Evolutionary conservation across 35 echinoderm and acorn worm species (phyloP).

Genomic region (Lytechinus pictus): DNA sequence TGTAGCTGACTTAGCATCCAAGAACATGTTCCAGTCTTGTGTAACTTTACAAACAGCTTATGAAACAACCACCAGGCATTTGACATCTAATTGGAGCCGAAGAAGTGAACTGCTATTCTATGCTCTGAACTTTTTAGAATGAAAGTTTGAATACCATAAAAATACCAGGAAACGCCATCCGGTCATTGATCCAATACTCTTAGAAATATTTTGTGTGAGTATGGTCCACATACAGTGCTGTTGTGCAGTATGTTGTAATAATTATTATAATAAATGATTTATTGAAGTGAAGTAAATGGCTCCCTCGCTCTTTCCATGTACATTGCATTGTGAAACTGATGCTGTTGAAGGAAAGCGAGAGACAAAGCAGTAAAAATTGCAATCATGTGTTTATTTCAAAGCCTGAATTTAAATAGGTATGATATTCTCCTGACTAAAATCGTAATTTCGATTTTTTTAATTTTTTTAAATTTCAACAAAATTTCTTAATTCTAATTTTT

Average conservation of each 20-base stretch:
- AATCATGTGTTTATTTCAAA: no score
- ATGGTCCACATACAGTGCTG: background rate
- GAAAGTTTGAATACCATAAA: background rate
- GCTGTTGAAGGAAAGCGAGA: background rate
- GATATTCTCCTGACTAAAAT: no score
- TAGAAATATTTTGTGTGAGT: conserved; percentile 27
- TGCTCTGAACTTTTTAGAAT: background rate
- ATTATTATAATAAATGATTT: conserved; percentile 51
- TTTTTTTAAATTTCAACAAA: no score
- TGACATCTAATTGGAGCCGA: background rate
- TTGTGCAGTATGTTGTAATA: conserved; percentile 15
- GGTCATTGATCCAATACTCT: background rate
- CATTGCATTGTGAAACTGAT: background rate
- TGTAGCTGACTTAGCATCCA: no score
- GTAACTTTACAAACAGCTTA: no score
- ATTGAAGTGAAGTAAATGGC: background rate
- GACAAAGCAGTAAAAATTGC: no score
- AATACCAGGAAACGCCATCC: background rate
- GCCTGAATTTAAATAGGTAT: no score
- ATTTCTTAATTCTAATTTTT: no score
- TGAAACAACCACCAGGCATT: background rate
- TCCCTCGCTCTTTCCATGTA: background rate
- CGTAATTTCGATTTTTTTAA: no score
- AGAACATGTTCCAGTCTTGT: no score
- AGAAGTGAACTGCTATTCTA: background rate